A percentile compares a stretch with the other conserved stretches of the same genome.
phyloP scores from a whole-genome alignment of 2,888 invertebrate species.

The Serrognathus titanus region DNA sequence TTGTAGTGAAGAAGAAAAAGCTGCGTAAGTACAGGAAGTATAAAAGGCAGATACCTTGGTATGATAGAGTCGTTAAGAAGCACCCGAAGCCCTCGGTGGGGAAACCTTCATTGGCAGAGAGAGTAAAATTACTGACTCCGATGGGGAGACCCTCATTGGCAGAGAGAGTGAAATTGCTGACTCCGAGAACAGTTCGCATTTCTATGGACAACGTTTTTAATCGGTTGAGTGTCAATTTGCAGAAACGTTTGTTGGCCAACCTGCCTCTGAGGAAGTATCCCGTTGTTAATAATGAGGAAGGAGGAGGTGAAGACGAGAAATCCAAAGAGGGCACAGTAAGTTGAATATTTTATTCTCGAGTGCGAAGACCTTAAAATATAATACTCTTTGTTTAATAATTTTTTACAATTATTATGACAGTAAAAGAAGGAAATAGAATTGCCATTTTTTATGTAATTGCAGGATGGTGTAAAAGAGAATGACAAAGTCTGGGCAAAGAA shows the following conservation, averaged over 20 bases:
- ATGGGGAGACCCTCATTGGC: slow-evolving; percentile 7
- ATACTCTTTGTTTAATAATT: no score
- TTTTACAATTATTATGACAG: no score
- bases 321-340: no score
- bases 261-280: slow-evolving; percentile 12
- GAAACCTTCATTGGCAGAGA: slow-evolving; percentile 14
- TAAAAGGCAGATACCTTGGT: slow-evolving; percentile 12
- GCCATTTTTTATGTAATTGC: not conserved
- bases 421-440: no score
- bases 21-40: slow-evolving; percentile 9
- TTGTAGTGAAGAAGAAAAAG: not conserved
- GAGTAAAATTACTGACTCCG: slow-evolving; percentile 29
- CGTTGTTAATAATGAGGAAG: not conserved
- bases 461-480: slow-evolving; percentile 12
- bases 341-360: no score
- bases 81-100: not conserved
- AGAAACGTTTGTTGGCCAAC: slow-evolving; percentile 7
- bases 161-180: slow-evolving; percentile 24
- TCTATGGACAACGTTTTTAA: slow-evolving; percentile 33
- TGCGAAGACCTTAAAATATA: no score
- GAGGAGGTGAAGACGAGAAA: not conserved
- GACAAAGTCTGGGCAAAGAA: slow-evolving; percentile 61
- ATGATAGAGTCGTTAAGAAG: slow-evolving; percentile 10
- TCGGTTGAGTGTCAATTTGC: slow-evolving; percentile 6
- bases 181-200: slow-evolving; percentile 31